Evolutionary conservation across 1,140 invertebrate species (phyloP), one percentile per base, ranked within the genome.

Genomic region (Drosophila parvula): DNA sequence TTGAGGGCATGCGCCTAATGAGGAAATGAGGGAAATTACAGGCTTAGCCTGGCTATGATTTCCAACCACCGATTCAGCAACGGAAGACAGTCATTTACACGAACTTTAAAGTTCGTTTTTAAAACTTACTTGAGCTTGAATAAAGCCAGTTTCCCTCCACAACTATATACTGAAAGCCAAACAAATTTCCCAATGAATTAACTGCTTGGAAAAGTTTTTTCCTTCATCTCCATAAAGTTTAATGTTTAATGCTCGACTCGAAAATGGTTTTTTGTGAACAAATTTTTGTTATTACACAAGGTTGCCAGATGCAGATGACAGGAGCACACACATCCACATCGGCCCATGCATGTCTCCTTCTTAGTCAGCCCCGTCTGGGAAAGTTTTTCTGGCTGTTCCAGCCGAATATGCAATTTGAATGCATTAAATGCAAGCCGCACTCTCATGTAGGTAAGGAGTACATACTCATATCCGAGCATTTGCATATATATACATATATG

Each of bases 321-420:
- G 44, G 36, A 30, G 18, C 41, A 41, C 12, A 41, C 61, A 65
- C 22, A 57, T 59, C 9, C 30, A 22, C n/a, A 45, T 45, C n/a
- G 22, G 30, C 50, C 28, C 22, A 44, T 14, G 9, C 12, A 34
- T 43, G 59, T 44, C 61, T 45, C 34, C 38, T 67, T 55, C 68
- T 71, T 69, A 69, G 64, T 58, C 68, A 58, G 68, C 51, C 34
- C 40, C 58, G 68, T 71, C 69, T 73, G 53, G 65, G 50, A 70
- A 73, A 71, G 69, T 73, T 73, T 71, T 73, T 58, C 51, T 34
- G 27, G 50, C 65, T 70, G 50, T 34, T 27, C 68, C 56, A 64
- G 70, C 61, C 79, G 80, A 83, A 89, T 88, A 75, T 77, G 75
- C 80, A 86, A 80, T 79, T 59, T 57, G 56, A 71, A 84, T 83